Conservation (phyloP, 2,797 vertebrate genomes). For the Lepus townsendii region DNA sequence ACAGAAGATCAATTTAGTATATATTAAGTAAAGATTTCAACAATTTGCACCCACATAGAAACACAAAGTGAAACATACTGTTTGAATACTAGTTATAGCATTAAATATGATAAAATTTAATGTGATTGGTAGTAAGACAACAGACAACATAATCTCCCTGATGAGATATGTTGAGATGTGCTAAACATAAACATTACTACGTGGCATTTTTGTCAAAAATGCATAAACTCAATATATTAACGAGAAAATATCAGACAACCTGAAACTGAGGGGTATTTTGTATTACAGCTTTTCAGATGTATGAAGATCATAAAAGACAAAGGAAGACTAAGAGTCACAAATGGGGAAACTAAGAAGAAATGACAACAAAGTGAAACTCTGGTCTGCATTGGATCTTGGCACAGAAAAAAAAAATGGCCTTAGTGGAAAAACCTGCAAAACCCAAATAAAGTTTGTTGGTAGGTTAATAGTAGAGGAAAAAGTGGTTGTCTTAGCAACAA, state of each 20-base stretch:
- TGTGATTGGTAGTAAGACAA: background rate
- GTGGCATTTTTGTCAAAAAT: background rate
- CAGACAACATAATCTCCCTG: fast-evolving
- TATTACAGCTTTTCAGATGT: background rate
- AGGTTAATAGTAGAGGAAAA: background rate
- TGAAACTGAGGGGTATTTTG: background rate
- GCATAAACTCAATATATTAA: background rate
- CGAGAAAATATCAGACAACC: background rate
- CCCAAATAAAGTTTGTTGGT: background rate
- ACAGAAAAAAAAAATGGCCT: background rate
- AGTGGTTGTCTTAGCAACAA: conserved; percentile 2
- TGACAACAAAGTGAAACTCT: background rate
- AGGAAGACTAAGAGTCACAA: background rate
- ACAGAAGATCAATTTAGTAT: too few species aligned
- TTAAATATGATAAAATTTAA: background rate
- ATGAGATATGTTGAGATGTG: background rate
- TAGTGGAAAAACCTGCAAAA: conserved; percentile 21
- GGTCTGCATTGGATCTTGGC: background rate
- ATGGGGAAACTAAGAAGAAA: background rate
- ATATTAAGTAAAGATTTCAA: too few species aligned
- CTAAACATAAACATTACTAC: background rate
- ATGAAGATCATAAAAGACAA: background rate
- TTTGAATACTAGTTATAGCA: too few species aligned
- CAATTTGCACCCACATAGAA: too few species aligned
- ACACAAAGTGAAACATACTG: too few species aligned